A percentile compares a stretch with the other conserved stretches of the same genome.
Evolutionary conservation across 2,888 invertebrate species (phyloP).

Genomic region (Epinotia nisella): DNA sequence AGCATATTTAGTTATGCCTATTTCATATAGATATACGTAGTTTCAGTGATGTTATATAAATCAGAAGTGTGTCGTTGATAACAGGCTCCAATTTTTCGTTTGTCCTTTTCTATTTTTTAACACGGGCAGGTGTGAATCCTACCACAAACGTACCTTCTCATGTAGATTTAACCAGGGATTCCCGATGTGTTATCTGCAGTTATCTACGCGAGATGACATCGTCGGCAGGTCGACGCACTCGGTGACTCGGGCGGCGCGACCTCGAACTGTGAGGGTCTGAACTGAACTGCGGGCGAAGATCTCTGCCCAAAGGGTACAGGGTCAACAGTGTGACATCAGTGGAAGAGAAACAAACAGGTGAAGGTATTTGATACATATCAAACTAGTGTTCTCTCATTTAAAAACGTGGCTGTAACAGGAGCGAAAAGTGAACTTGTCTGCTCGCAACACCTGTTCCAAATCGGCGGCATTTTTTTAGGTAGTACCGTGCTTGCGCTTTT

Average conservation of each 20-base stretch:
- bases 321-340: slow-evolving; percentile 13
- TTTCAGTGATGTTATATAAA: not conserved
- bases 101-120: too few species aligned
- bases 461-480: not conserved
- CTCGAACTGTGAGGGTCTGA: slow-evolving; percentile 14
- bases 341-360: not conserved
- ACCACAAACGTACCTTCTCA: not conserved
- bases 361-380: not conserved
- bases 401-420: not conserved
- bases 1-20: too few species aligned
- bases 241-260: slow-evolving; percentile 26
- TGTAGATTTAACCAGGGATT: not conserved
- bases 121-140: not conserved
- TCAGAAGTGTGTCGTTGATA: not conserved
- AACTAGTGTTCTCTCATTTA: not conserved
- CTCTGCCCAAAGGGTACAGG: slow-evolving; percentile 13
- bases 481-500: too few species aligned
- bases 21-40: not conserved
- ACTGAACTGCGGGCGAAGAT: slow-evolving; percentile 5
- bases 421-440: not conserved
- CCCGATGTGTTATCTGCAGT: not conserved
- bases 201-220: slow-evolving; percentile 12
- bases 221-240: slow-evolving; percentile 17
- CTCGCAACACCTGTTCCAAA: not conserved
- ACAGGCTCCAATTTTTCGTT: too few species aligned